phyloP scores from a whole-genome alignment of 2,113 vertebrate species.

The Scomber scombrus region DNA sequence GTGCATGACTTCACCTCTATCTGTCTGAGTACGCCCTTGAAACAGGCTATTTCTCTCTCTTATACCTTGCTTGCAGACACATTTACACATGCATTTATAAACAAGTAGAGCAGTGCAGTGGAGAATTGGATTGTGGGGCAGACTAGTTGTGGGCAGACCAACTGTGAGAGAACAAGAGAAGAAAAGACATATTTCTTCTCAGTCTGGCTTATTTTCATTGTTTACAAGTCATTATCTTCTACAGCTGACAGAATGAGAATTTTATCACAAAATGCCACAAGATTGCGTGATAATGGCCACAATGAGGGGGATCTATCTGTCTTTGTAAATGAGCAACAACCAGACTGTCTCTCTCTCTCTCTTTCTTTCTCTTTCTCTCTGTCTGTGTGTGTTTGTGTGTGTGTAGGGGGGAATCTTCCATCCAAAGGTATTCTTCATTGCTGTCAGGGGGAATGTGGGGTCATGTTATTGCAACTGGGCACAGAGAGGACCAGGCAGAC shows the following conservation, averaged over 20 bases:
- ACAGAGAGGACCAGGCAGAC: conserved; percentile 56
- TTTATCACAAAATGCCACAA: conserved; percentile 21
- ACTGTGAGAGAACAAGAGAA: not conserved
- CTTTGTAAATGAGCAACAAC: conserved; percentile 49
- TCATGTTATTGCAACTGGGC: conserved; percentile 72
- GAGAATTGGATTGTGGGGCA: conserved; percentile 45
- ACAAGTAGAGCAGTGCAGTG: conserved; percentile 56
- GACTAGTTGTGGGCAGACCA: conserved; percentile 36
- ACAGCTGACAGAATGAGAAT: not conserved
- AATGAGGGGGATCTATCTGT: conserved; percentile 6
- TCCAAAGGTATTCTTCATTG: conserved; percentile 61
- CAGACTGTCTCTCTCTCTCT: not conserved
- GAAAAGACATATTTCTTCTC: conserved; percentile 20
- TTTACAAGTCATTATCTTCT: conserved; percentile 26
- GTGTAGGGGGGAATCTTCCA: conserved; percentile 25
- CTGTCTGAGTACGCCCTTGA: conserved; percentile 69
- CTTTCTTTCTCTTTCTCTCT: too few species aligned
- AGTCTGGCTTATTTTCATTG: conserved; percentile 1
- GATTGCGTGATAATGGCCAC: conserved; percentile 17
- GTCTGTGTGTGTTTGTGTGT: not conserved
- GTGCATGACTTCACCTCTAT: conserved; percentile 63
- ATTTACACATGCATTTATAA: conserved; percentile 21
- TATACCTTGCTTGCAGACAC: conserved; percentile 15
- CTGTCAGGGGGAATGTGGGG: conserved; percentile 55
- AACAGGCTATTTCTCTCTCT: conserved; percentile 34